Evolutionary conservation across 2,113 vertebrate genomes (phyloP), one percentile per base, ranked within the genome.

Genomic region (Chaetodon trifascialis): DNA sequence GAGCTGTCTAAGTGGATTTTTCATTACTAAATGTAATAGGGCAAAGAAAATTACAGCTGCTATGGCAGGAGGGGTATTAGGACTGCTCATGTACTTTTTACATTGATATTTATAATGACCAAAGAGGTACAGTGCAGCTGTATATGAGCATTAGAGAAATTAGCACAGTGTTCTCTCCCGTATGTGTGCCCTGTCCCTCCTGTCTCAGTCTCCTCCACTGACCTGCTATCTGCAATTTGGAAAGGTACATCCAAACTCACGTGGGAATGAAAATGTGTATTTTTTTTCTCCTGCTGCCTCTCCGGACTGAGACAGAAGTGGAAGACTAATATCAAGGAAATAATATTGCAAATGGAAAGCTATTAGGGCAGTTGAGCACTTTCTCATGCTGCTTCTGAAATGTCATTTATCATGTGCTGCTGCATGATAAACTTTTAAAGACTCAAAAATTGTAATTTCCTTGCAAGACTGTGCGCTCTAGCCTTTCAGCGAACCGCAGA

Each of bases 1-100:
- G 90, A 91, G 91, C 76, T 88, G 92, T 95, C 95, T 94, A 93
- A 95, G 91, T 95, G 95, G 94, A 95, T 96, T 97, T 98, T 97
- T 94, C 96, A 99, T 97, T 98, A 97, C 89, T 86, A 94, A 95
- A 95, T 94, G 93, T 96, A 97, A 97, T 96, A 95, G 92, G 88
- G 85, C 91, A 92, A 87, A 93, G 94, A 91, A 94, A 93, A 93
- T 96, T 96, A 96, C 96, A 97, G 93, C 95, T 97, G 96, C 95
- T 94, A 58, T 65, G 75, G 90, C 86, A 81, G 83, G 63, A 86
- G 36, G 72, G 94, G 94, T 94, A 93, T 95, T 88, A 88, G 85
- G 86, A 86, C 91, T 89, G 90, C 83, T 91, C 77, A 79, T 86
- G 84, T 89, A 89, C 86, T 91, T 92, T 91, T 89, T 90, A 84